These are phyloP conservation scores for Clusia tigrina DNA, from an alignment of 2,888 invertebrate genomes.

Conservation along the genomic window DNA sequence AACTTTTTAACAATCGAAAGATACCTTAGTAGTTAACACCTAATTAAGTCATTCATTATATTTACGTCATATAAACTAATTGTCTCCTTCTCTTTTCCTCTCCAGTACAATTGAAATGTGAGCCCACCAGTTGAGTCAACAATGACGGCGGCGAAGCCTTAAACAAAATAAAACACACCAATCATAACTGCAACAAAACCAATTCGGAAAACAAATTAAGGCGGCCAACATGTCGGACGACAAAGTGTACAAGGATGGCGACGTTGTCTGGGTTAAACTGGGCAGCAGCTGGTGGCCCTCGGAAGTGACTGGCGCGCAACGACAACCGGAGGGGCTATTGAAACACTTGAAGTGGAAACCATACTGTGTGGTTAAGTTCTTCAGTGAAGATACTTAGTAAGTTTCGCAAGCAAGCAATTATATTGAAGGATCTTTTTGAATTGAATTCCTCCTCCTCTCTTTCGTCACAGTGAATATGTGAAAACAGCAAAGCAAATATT, in stretches of 20 bases:
- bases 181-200: background rate
- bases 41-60: too few relatives aligned
- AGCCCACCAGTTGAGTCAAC: background rate
- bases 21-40: too few relatives aligned
- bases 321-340: constrained; percentile 74
- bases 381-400: constrained; percentile 85
- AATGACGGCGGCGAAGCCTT: background rate
- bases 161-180: background rate
- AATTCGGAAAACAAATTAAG: background rate
- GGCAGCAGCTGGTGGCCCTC: constrained; percentile 88
- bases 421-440: background rate
- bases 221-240: constrained; percentile 43
- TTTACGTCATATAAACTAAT: too few relatives aligned
- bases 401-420: too few relatives aligned
- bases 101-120: background rate
- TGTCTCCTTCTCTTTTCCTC: too few relatives aligned
- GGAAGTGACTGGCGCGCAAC: constrained; percentile 72
- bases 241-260: constrained; percentile 69
- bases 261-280: constrained; percentile 86
- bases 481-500: constrained; percentile 75
- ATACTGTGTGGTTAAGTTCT: constrained; percentile 85
- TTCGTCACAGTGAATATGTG: constrained; percentile 79
- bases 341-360: constrained; percentile 73
- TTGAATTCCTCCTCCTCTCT: constrained; percentile 17
- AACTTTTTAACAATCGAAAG: too few relatives aligned